A percentile compares a stretch with the other conserved stretches of the same genome.
phyloP scores from a whole-genome alignment of 2,797 vertebrate species.

The Oreochromis grahami region DNA sequence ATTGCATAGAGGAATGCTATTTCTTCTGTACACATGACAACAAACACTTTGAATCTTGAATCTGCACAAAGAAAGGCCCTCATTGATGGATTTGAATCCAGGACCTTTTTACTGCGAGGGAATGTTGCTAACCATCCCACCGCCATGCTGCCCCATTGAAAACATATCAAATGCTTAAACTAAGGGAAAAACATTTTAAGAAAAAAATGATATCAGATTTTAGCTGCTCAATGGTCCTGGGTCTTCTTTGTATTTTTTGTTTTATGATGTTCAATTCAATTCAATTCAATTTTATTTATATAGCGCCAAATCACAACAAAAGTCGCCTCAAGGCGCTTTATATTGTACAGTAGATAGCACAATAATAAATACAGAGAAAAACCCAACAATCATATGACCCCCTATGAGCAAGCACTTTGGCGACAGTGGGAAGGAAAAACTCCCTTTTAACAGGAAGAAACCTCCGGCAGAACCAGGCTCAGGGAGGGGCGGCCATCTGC shows the following conservation, averaged over 20 bases:
- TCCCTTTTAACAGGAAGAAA: no score
- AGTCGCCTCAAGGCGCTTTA: no score
- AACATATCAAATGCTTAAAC: background rate
- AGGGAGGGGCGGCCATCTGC: no score
- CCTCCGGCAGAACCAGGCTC: no score
- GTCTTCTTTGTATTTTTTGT: background rate
- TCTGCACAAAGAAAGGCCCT: background rate
- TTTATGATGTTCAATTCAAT: background rate
- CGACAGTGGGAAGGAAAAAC: no score
- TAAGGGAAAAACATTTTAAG: background rate
- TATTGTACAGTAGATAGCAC: no score
- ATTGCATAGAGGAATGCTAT: background rate
- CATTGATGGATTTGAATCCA: background rate
- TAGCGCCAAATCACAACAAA: no score
- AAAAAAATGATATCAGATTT: background rate
- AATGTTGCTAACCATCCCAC: background rate
- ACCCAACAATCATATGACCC: no score
- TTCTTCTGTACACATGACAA: background rate
- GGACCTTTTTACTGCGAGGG: background rate
- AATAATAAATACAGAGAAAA: no score
- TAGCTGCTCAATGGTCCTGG: background rate
- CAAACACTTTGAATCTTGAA: background rate
- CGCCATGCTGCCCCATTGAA: background rate
- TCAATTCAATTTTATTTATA: no score
- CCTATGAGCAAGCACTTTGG: no score